Base-by-base conservation (phyloP, 2,888 invertebrate genomes). In the Callyntrura sp. region DNA sequence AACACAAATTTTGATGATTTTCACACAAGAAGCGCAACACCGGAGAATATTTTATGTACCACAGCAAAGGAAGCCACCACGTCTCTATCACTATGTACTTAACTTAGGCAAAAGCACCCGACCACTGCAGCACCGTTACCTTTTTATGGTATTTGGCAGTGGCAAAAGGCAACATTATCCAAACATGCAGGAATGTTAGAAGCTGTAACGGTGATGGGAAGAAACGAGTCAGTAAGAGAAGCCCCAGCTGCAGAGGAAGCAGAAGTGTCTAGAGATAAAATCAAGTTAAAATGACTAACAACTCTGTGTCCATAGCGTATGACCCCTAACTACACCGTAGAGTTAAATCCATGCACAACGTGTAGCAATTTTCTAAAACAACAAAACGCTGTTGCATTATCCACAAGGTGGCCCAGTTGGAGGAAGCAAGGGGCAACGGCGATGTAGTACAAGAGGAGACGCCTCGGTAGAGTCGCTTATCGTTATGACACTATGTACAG, bases 1-100 rank as follows among this genome's bases (percentile, higher is more conserved):
- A 83, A 83, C 83, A 83, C 68, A 68, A 83, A 68, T 51, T 83
- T 68, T 83, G 83, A 83, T 68, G 83, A 43, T 25, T 43, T 65
- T 62, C 82, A 82, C 48, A 25, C 82, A 62, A 82, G 48, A 57
- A 62, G 43, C 23, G 43, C 11, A 45, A 60, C 57, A 28, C 28
- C 1, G 55, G 78, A 78, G 55, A 78, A 23, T 78, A 51, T 35
- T 12, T 9, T 28, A 2, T 25, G 11, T 5, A 57, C 57, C 25
- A 62, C 62, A 25, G 25, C 62, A 62, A 62, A 62, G 20, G n/a
- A n/a, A n/a, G 20, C 17, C 2, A 14, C 57, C 23, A n/a, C 8
- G 25, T 11, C 25, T 25, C 62, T 62, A 62, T 25, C 62, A 12
- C 25, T 62, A 25, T n/a, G n/a, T n/a, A n/a, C n/a, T n/a, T n/a